phyloP scores from a whole-genome alignment of 2,888 invertebrate species.

The Rosalia funebris region DNA sequence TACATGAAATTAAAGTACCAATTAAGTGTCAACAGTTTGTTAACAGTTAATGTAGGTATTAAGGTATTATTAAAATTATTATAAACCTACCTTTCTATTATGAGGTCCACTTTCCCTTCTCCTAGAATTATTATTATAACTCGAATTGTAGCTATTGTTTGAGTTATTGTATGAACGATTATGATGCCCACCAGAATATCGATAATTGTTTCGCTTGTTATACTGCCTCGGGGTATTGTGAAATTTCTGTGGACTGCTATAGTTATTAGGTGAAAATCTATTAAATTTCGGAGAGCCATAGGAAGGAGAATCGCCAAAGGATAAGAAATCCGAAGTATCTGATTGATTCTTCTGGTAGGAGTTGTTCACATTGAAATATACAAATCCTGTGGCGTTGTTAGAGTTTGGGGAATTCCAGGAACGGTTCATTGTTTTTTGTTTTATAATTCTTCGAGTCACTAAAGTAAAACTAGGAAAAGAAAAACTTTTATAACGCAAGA shows the following conservation, averaged over 20 bases:
- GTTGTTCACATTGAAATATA: conserved; percentile 35
- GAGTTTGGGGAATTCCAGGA: conserved; percentile 29
- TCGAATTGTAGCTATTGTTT: conserved; percentile 26
- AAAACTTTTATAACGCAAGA: neutral
- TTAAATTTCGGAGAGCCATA: conserved; percentile 11
- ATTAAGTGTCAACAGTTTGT: neutral
- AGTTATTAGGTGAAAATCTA: conserved; percentile 25
- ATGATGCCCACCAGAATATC: conserved; percentile 24
- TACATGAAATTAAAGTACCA: neutral
- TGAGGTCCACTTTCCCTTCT: conserved; percentile 24
- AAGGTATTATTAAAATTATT: too few relatives aligned
- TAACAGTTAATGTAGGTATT: too few relatives aligned
- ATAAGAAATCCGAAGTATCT: conserved; percentile 34
- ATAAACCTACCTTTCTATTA: conserved; percentile 22
- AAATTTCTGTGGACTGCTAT: conserved; percentile 30
- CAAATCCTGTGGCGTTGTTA: conserved; percentile 34
- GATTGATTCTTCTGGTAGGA: conserved; percentile 13
- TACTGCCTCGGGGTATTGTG: conserved; percentile 34
- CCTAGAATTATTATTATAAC: conserved; percentile 25
- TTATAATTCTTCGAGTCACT: neutral
- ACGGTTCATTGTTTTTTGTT: conserved; percentile 28
- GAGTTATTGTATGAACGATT: conserved; percentile 28
- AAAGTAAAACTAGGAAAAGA: conserved; percentile 18
- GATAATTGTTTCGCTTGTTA: conserved; percentile 28
- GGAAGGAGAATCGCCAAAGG: conserved; percentile 29